Evolutionary conservation across 1,140 invertebrate species (phyloP), one percentile per base, ranked within the genome.

Genomic region (Mamestra configurata): DNA sequence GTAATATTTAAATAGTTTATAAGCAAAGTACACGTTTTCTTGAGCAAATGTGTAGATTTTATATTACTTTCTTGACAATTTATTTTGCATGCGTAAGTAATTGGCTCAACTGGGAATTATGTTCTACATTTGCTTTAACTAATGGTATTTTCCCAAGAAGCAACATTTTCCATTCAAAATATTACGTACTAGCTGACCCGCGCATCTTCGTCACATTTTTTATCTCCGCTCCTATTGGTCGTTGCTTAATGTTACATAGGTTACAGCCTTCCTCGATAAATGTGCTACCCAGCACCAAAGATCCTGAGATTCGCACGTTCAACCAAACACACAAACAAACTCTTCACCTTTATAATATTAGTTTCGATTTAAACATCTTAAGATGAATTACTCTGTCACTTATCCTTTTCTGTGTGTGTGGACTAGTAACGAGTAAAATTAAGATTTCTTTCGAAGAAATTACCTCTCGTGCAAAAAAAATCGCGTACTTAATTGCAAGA

Each of bases 1-100:
- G 31, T 37, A 64, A 64, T 64, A 40, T 64, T 64, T 31, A 40
- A 40, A 66, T 43, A n/a, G n/a, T 15, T 66, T 66, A 66, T 13
- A 40, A 66, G 11, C 18, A 66, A 40, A 40, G 8, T 40, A 66
- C 61, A 66, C 35, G 11, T 40, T 66, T 37, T 61, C 35, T 66
- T 66, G 18, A 22, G 27, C 61, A 66, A 66, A 66, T 66, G 61
- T 66, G 11, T 40, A 35, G 4, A 37, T 37, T 8, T 64, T 64
- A 57, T 20, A 40, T 40, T 66, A 66, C n/a, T 66, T 40, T 20
- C 40, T 66, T 66, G 31, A 66, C 18, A 66, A 4, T 22, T 18
- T 40, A 20, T 66, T 40, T 40, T 40, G n/a, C 18, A 20, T 66
- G 35, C 18, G 35, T 66, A 40, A 40, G 20, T 43, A 4, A 11